Evolutionary conservation across 2,113 vertebrate genomes (phyloP), one percentile per base, ranked within the genome.

Genomic region (Saguinus imperator): DNA sequence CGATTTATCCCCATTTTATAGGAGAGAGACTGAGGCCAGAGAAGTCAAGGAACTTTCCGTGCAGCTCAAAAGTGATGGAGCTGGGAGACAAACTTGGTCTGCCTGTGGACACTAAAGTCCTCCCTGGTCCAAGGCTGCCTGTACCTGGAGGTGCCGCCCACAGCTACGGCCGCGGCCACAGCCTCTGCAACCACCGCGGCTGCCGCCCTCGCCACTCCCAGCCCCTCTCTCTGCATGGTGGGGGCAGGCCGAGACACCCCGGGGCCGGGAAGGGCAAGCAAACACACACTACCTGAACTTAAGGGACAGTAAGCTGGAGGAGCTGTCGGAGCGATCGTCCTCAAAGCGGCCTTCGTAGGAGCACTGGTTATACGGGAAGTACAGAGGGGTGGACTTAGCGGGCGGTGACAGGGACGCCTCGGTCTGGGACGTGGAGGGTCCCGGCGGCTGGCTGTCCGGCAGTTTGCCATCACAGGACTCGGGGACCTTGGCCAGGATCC

Each of bases 291-390:
- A 99, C 99, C 99, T 99, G 95, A 98, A 96, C 97, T 99, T 99
- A 98, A 98, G 99, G 91, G 99, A 99, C 94, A 99, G 98, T 70
- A 98, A 98, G 97, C 99, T 99, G 96, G 98, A 99, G 73, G 99
- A 99, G 97, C 98, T 98, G 97, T 97, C 97, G 97, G 99, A 98
- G 97, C 99, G 99, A 75, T 99, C 99, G 92, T 99, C 99, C 73
- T 99, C 99, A 97, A 99, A 99, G 98, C 99, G 99, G 98, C 99
- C 99, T 94, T 99, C 99, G n/a, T 99, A 99, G 80, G 99, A 99
- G 97, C 99, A 99, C 70, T 99, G 99, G 98, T 99, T 99, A 95
- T 99, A 99, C 7, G 99, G 99, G 96, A 99, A 96, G 97, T 99
- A 99, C 50, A 99, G 99, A 93, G 99, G 98, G 50, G 99, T 96